Percentiles rank a stretch among this genome's conserved stretches.
Evolutionary conservation across 2,113 vertebrate genomes (phyloP).

Genomic region (Motacilla alba): DNA sequence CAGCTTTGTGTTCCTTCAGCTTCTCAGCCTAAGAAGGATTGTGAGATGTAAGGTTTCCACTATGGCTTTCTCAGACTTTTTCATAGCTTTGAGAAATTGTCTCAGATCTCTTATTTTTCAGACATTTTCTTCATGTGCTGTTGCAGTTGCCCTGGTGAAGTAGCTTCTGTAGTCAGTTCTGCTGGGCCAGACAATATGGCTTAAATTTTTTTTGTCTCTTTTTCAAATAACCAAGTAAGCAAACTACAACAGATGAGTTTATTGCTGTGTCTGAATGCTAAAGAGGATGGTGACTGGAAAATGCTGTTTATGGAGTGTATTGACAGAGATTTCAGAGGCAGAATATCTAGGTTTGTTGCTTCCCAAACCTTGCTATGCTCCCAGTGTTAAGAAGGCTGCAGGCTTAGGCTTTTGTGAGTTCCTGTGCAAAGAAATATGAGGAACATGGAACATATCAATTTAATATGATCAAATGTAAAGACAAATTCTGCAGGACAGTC

Average conservation of each 20-base stretch:
- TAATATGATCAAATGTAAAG: neutral
- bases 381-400: neutral
- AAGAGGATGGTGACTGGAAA: neutral
- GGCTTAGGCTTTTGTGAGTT: neutral
- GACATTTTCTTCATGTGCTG: neutral
- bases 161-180: neutral
- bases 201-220: neutral
- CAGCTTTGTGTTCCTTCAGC: neutral
- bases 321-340: neutral
- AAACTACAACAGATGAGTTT: neutral
- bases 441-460: neutral
- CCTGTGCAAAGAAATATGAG: neutral
- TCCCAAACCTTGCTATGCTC: neutral
- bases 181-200: neutral
- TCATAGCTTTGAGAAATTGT: neutral
- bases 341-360: neutral
- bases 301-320: neutral
- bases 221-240: neutral
- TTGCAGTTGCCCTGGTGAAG: neutral
- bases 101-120: neutral
- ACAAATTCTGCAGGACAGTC: neutral
- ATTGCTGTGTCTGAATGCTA: neutral
- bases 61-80: neutral
- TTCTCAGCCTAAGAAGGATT: neutral
- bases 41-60: neutral